Evolutionary conservation across 2,888 invertebrate species (phyloP).

Genomic region (Drosophila subquinaria): DNA sequence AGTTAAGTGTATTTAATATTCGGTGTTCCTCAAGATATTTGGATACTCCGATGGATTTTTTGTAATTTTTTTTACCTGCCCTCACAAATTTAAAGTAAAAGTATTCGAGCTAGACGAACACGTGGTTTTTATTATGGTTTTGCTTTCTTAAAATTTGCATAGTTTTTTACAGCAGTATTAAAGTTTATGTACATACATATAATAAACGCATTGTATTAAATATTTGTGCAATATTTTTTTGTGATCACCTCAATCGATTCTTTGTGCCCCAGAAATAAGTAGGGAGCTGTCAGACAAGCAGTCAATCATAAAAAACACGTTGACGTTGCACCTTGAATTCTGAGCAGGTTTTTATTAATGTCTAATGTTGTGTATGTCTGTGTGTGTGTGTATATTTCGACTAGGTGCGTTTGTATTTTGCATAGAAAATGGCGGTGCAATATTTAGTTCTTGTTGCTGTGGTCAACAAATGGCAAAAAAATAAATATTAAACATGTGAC

Average conservation of each 20-base stretch:
- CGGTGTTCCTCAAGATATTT: background rate
- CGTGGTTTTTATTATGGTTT: background rate
- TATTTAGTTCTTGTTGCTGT: conserved; percentile 66
- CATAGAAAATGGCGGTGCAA: conserved; percentile 33
- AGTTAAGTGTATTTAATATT: background rate
- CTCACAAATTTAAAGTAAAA: background rate
- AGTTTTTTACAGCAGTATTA: no score
- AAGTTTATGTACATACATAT: background rate
- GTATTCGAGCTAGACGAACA: background rate
- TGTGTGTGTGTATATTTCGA: conserved; percentile 20
- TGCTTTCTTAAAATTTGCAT: background rate
- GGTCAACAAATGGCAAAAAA: conserved; percentile 81
- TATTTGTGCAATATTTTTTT: background rate
- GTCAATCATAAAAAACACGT: conserved; percentile 30
- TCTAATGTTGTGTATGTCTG: conserved; percentile 30
- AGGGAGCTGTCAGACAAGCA: conserved; percentile 1
- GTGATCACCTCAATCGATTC: conserved; percentile 1
- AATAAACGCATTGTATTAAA: background rate
- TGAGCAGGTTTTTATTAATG: conserved; percentile 37
- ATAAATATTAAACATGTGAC: conserved; percentile 78
- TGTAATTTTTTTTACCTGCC: background rate
- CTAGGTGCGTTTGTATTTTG: conserved; percentile 30
- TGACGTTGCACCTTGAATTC: conserved; percentile 44
- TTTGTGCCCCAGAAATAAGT: conserved; percentile 7
- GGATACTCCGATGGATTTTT: no score